phyloP scores from a whole-genome alignment of 2,888 invertebrate genomes.

The Hartigia nigra region DNA sequence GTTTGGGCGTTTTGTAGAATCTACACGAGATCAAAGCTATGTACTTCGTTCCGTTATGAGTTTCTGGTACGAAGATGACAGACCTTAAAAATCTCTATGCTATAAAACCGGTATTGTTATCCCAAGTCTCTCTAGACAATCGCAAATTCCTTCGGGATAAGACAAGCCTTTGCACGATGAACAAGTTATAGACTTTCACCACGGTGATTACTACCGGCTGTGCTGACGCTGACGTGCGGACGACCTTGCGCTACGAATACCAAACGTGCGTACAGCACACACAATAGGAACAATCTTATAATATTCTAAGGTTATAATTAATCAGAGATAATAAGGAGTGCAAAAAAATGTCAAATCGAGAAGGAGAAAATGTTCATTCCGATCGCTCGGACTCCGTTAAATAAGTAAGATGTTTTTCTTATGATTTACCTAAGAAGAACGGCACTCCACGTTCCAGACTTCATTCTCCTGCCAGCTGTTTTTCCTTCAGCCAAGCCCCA shows the following conservation, averaged over 20 bases:
- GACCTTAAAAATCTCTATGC: neutral
- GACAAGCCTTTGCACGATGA: neutral
- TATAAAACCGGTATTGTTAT: neutral
- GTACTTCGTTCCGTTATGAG: neutral
- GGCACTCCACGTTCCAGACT: neutral
- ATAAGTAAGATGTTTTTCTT: neutral
- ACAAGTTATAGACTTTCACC: conserved; percentile 42
- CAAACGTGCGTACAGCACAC: conserved; percentile 31
- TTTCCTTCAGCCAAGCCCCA: neutral
- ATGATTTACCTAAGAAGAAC: neutral
- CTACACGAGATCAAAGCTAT: neutral
- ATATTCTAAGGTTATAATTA: neutral
- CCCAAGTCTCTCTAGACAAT: neutral
- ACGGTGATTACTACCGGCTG: conserved; percentile 33
- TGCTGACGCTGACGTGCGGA: conserved; percentile 41
- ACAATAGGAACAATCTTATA: conserved; percentile 2
- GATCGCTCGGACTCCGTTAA: neutral
- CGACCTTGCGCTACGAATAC: conserved; percentile 46
- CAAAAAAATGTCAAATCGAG: neutral
- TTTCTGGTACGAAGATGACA: too few species aligned
- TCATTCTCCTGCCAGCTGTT: neutral
- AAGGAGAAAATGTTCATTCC: neutral
- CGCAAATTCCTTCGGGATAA: neutral
- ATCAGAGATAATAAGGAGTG: neutral
- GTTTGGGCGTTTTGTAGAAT: neutral